These are phyloP conservation scores for Caenorhabditis brenneri DNA, from an alignment of 1,140 invertebrate species.

Conservation along the genomic window DNA sequence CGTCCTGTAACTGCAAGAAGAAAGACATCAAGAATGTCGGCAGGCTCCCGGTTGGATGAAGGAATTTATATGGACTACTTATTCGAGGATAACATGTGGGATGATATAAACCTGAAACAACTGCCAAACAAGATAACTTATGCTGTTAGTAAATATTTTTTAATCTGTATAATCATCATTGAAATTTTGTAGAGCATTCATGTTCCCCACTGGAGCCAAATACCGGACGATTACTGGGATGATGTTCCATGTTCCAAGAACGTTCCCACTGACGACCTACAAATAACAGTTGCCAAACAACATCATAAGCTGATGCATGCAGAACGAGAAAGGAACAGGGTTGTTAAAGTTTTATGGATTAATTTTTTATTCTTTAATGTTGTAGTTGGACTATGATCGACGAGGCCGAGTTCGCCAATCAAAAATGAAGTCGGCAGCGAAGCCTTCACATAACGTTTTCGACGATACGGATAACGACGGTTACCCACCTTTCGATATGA, in stretches of 20 bases:
- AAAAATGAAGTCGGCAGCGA: background rate
- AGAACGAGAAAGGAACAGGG: background rate
- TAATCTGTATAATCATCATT: background rate
- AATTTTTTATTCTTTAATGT: background rate
- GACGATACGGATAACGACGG: background rate
- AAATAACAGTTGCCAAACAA: background rate
- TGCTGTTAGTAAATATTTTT: background rate
- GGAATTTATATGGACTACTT: slow-evolving; percentile 9
- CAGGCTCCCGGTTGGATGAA: background rate
- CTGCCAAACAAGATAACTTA: background rate
- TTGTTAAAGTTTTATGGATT: background rate
- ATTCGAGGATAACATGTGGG: background rate
- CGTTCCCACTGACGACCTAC: background rate
- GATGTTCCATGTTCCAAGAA: background rate
- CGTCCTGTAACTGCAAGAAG: background rate
- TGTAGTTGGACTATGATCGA: no score
- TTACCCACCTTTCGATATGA: slow-evolving; percentile 10
- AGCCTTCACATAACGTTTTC: background rate
- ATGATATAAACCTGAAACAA: background rate
- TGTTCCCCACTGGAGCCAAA: background rate
- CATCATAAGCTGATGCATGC: slow-evolving; percentile 31
- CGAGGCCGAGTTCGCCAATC: no score
- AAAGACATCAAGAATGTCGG: background rate
- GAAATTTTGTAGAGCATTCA: background rate
- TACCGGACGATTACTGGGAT: background rate